Conservation (phyloP, 2,797 vertebrate species). For the Neosilurus mollespiculum region DNA sequence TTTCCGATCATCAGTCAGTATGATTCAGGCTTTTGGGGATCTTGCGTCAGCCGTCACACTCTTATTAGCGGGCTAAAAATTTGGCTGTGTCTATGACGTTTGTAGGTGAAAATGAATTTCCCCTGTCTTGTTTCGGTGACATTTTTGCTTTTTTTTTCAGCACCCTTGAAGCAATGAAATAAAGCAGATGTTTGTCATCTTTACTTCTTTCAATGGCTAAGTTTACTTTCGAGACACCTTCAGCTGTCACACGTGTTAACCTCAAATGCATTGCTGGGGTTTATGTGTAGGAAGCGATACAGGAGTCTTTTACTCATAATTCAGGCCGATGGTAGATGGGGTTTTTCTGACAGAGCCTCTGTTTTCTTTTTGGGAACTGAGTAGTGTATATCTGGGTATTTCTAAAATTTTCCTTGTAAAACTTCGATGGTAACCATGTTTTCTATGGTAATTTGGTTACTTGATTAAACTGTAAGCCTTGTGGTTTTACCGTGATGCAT, state of each 20-base stretch:
- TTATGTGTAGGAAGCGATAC: slow-evolving; percentile 30
- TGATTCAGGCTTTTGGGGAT: slow-evolving; percentile 6
- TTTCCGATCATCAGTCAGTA: background rate
- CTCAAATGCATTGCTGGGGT: slow-evolving; percentile 37
- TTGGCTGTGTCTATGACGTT: background rate
- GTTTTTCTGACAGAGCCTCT: background rate
- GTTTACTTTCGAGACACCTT: slow-evolving; percentile 38
- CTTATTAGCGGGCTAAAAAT: background rate
- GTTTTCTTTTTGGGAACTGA: background rate
- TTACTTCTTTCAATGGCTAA: slow-evolving; percentile 29
- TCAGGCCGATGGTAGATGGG: background rate
- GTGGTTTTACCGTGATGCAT: background rate
- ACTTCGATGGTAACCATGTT: background rate
- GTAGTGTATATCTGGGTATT: background rate
- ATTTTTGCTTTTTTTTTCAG: background rate
- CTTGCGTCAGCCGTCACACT: background rate
- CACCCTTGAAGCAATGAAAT: background rate
- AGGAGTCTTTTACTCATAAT: background rate
- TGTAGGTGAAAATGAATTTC: background rate
- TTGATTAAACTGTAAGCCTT: background rate
- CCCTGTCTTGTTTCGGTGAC: background rate
- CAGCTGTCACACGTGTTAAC: slow-evolving; percentile 44
- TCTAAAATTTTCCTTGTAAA: background rate
- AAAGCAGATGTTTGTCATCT: slow-evolving; percentile 23
- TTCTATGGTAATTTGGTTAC: background rate